A percentile compares a stretch with the other conserved stretches of the same genome.
These are phyloP conservation scores for Lepus townsendii DNA, from an alignment of 2,797 vertebrate species.

Conservation along the genomic window DNA sequence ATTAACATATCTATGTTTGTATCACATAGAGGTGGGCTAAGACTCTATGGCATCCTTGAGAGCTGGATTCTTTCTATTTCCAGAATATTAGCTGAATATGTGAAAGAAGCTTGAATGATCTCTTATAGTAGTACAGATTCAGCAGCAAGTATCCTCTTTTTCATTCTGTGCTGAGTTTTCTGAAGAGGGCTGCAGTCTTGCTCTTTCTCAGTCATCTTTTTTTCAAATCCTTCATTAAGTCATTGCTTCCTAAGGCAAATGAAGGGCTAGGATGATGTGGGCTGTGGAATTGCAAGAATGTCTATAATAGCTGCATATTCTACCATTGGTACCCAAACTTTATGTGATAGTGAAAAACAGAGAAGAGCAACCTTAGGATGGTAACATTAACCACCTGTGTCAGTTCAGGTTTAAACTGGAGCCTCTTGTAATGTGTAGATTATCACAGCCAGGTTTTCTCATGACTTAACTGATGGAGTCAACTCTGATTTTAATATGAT, in stretches of 20 bases:
- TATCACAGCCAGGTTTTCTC: not conserved
- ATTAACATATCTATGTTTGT: slow-evolving; percentile 52
- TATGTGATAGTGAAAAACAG: not conserved
- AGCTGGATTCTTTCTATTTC: slow-evolving; percentile 61
- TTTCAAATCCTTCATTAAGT: not conserved
- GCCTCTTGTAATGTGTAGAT: not conserved
- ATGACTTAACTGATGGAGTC: not conserved
- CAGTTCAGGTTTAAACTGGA: not conserved
- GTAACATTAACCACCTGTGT: too few relatives aligned
- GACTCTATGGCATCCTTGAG: slow-evolving; percentile 74
- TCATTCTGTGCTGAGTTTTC: not conserved
- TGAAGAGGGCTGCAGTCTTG: not conserved
- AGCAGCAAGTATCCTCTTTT: slow-evolving; percentile 38
- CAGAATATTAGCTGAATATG: slow-evolving; percentile 15
- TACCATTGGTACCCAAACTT: not conserved
- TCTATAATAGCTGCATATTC: not conserved
- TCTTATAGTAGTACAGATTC: slow-evolving; percentile 64
- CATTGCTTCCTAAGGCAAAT: not conserved
- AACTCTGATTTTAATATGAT: not conserved
- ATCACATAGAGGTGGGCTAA: slow-evolving; percentile 81
- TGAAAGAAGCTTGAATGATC: slow-evolving; percentile 30
- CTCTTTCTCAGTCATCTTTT: not conserved
- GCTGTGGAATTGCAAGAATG: not conserved
- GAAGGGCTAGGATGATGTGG: not conserved
- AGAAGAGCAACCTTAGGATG: not conserved